Evolutionary conservation across 1,140 invertebrate species (phyloP).

Genomic region (Drosophila cardini): DNA sequence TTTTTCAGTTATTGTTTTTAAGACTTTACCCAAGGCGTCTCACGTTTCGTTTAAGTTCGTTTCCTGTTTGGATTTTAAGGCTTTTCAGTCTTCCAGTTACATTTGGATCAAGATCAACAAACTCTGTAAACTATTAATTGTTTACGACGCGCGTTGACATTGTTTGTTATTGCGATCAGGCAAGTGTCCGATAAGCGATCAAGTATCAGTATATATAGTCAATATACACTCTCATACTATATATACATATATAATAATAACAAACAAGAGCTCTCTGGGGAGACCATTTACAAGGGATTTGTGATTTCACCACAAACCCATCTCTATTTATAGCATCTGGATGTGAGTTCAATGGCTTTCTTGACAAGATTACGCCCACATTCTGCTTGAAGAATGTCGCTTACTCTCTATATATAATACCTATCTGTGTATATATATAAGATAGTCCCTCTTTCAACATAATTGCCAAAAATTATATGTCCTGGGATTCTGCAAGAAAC

Average conservation of each 20-base stretch:
- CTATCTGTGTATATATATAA: not conserved
- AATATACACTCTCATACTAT: too few relatives aligned
- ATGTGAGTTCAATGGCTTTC: slow-evolving; percentile 52
- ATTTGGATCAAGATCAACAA: slow-evolving; percentile 65
- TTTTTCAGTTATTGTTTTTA: not conserved
- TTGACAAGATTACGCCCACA: slow-evolving; percentile 27
- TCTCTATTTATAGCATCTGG: slow-evolving; percentile 51
- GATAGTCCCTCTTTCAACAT: not conserved
- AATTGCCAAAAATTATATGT: slow-evolving; percentile 61
- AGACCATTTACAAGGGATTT: slow-evolving; percentile 16
- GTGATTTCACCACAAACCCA: slow-evolving; percentile 24
- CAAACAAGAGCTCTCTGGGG: slow-evolving; percentile 43
- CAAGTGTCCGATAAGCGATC: slow-evolving; percentile 64
- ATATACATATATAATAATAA: slow-evolving; percentile 32
- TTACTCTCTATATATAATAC: not conserved
- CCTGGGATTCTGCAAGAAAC: slow-evolving; percentile 40
- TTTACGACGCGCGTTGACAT: slow-evolving; percentile 48
- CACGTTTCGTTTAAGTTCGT: slow-evolving; percentile 45
- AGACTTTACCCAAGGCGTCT: slow-evolving; percentile 27
- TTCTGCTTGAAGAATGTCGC: slow-evolving; percentile 11
- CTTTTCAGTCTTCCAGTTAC: not conserved
- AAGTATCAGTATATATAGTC: slow-evolving; percentile 37
- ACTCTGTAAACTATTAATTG: slow-evolving; percentile 52
- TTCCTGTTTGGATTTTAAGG: slow-evolving; percentile 34
- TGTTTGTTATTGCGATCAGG: slow-evolving; percentile 25